Base-by-base conservation (phyloP, 2,888 invertebrate genomes). In the Rhyacophila evoluta region DNA sequence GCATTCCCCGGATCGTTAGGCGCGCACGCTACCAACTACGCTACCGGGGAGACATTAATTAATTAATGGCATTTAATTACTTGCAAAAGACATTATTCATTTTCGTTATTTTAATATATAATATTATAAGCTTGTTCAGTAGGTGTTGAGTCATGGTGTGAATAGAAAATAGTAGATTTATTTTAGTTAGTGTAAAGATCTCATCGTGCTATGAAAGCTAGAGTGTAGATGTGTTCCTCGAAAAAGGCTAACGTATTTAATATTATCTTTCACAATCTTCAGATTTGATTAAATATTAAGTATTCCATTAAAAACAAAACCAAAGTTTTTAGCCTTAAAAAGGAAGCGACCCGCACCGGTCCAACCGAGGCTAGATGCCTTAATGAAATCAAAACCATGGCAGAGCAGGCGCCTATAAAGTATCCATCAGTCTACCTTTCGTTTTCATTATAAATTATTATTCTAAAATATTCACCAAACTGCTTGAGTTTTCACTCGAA, bases 401-500 rank as follows among this genome's bases (percentile, higher is more conserved):
- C 5, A 0, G 55, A 55, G 55, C 2, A 33, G 2, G 6, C 6
- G 29, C 6, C 29, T 33, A 55, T 55, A 55, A 55, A 39, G 19
- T 55, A 25, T 25, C 25, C 10, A n/a, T n/a, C n/a, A n/a, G 8
- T 2, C 8, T 8, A 55, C 55, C 25, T 55, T 55, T 55, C 39
- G 39, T 39, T 39, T 39, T 55, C 55, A 55, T 55, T 25, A 55
- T 55, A 55, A 55, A 55, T 55, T 55, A 55, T 55, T 25, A 25
- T 55, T 55, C 25, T 55, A 25, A 55, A 55, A 55, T 55, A 55
- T 55, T 55, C 55, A 55, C 55, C 55, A 55, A 55, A 25, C 55
- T 55, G 55, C 55, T 55, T 55, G 25, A 55, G 55, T 19, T 55
- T 55, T 19, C 55, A 55, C 15, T 10, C 12, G 55, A 55, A 55